Evolutionary conservation across 2,113 vertebrate species (phyloP).

Genomic region (Ascaphus truei): DNA sequence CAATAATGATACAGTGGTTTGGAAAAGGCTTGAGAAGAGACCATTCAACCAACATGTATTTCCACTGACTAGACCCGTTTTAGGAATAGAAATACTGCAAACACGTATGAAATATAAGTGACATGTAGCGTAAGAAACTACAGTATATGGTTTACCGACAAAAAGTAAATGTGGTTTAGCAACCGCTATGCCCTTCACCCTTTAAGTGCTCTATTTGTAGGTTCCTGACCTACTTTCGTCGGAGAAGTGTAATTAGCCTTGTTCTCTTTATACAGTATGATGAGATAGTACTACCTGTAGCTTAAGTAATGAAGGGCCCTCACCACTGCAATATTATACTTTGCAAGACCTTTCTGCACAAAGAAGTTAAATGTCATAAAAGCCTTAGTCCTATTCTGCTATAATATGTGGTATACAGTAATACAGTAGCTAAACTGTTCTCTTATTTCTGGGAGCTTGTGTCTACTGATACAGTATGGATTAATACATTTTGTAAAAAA

Average conservation of each 20-base stretch:
- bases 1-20: no score
- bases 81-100: constrained; percentile 1
- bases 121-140: neutral
- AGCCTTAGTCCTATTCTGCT: neutral
- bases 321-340: constrained; percentile 11
- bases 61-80: constrained; percentile 12
- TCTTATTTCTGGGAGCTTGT: neutral
- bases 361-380: neutral
- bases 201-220: neutral
- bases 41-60: constrained; percentile 1
- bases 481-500: constrained; percentile 20
- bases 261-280: neutral
- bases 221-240: constrained; percentile 24
- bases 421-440: neutral
- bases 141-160: constrained; percentile 1
- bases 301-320: neutral
- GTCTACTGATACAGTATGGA: neutral
- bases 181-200: neutral
- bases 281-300: neutral
- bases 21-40: no score
- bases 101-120: no score
- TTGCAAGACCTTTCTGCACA: constrained; percentile 24
- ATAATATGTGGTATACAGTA: constrained; percentile 17
- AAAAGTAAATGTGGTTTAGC: constrained; percentile 3
- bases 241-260: neutral